phyloP scores from a whole-genome alignment of 2,888 invertebrate genomes.

The Dendrolimus houi region DNA sequence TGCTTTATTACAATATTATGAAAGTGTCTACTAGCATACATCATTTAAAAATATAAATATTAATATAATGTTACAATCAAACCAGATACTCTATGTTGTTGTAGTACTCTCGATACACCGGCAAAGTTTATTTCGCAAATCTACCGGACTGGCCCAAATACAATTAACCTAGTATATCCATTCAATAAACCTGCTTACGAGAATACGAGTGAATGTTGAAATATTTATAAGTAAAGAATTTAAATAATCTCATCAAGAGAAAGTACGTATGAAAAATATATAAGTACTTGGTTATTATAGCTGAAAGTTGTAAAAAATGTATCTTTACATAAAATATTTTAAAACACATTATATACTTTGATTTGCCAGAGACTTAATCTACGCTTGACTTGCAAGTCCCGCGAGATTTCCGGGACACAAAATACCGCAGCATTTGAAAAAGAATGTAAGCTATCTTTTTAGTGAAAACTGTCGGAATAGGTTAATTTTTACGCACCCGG shows the following conservation, averaged over 20 bases:
- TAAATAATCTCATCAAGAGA: slow-evolving; percentile 10
- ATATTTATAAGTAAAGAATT: slow-evolving; percentile 25
- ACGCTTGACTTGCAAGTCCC: too few relatives aligned
- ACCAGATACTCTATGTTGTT: slow-evolving; percentile 2
- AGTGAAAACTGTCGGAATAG: too few relatives aligned
- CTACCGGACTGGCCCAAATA: slow-evolving; percentile 19
- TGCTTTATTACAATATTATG: background rate
- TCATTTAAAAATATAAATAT: background rate
- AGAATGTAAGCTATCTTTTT: too few relatives aligned
- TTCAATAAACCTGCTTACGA: slow-evolving; percentile 23
- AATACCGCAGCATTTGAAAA: too few relatives aligned
- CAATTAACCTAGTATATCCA: slow-evolving; percentile 34
- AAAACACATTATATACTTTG: too few relatives aligned
- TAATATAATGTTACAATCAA: background rate
- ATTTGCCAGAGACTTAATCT: too few relatives aligned
- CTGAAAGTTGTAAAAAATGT: too few relatives aligned
- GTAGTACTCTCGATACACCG: slow-evolving; percentile 5
- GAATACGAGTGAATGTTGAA: slow-evolving; percentile 27
- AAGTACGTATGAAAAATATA: background rate
- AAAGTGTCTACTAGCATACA: too few relatives aligned
- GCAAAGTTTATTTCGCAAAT: slow-evolving; percentile 25
- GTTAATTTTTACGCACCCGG: too few relatives aligned
- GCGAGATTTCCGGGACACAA: too few relatives aligned
- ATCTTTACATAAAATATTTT: too few relatives aligned
- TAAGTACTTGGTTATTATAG: too few relatives aligned